Percentiles rank a stretch among this genome's conserved stretches.
phyloP scores from a whole-genome alignment of 2,113 vertebrate species.

The Smithornis capensis region DNA sequence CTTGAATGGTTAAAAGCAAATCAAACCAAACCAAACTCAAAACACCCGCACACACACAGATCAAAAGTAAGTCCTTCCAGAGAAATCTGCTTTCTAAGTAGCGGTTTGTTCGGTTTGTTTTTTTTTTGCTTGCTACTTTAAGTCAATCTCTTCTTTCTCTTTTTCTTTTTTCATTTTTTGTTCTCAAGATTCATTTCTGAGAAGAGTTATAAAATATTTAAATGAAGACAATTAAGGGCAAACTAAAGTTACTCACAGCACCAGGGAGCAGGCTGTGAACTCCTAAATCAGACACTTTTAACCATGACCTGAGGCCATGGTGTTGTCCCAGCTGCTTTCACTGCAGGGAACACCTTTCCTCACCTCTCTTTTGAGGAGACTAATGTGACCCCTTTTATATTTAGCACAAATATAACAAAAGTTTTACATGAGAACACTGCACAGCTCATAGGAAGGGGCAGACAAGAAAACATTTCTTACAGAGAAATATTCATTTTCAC shows the following conservation, averaged over 20 bases:
- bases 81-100: neutral
- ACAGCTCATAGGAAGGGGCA: neutral
- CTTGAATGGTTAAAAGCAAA: neutral
- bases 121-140: neutral
- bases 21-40: neutral
- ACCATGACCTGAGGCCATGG: neutral
- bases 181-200: neutral
- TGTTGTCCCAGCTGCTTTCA: neutral
- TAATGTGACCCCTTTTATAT: neutral
- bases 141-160: neutral
- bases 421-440: neutral
- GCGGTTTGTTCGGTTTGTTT: too few species aligned
- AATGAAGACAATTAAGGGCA: neutral
- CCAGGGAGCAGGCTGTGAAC: neutral
- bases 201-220: neutral
- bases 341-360: neutral
- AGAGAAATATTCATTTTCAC: neutral
- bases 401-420: neutral
- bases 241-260: neutral
- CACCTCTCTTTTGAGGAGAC: neutral
- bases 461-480: neutral
- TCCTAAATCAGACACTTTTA: neutral
- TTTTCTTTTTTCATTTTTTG: neutral
- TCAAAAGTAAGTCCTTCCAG: neutral
- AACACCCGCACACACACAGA: fast-evolving